A percentile compares a stretch with the other conserved stretches of the same genome.
These are phyloP conservation scores for Parapsyche elsis DNA, from an alignment of 1,140 invertebrate species.

Conservation along the genomic window DNA sequence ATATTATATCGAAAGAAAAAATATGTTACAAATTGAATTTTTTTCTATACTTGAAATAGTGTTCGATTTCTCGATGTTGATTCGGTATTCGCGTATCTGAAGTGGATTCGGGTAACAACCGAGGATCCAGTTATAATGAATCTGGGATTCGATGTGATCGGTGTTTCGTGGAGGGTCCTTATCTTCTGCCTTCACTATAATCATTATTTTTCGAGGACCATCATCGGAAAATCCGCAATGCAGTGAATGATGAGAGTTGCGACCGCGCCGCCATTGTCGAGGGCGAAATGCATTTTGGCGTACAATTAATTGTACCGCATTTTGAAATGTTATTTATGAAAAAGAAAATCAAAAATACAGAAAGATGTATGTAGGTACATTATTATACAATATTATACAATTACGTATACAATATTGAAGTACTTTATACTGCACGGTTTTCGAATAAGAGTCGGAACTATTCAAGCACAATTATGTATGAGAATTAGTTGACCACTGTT, in stretches of 20 bases:
- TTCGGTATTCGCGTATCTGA: no score
- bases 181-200: neutral
- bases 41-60: no score
- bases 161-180: constrained; percentile 3
- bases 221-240: neutral
- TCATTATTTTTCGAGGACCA: constrained; percentile 19
- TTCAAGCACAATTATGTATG: no score
- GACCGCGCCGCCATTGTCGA: neutral
- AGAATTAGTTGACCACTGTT: no score
- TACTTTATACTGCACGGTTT: no score
- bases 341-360: no score
- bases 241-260: neutral
- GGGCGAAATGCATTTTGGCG: constrained; percentile 3
- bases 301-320: neutral
- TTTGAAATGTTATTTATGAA: no score
- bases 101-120: neutral
- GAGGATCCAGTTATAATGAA: neutral
- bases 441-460: no score
- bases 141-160: constrained; percentile 1
- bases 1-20: no score
- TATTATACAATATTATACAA: neutral
- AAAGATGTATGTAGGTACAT: neutral
- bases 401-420: neutral
- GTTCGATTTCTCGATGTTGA: no score
- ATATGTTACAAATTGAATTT: no score